Evolutionary conservation across 2,797 vertebrate species (phyloP), one percentile per base, ranked within the genome.

Genomic region (Apogon hyalosoma): DNA sequence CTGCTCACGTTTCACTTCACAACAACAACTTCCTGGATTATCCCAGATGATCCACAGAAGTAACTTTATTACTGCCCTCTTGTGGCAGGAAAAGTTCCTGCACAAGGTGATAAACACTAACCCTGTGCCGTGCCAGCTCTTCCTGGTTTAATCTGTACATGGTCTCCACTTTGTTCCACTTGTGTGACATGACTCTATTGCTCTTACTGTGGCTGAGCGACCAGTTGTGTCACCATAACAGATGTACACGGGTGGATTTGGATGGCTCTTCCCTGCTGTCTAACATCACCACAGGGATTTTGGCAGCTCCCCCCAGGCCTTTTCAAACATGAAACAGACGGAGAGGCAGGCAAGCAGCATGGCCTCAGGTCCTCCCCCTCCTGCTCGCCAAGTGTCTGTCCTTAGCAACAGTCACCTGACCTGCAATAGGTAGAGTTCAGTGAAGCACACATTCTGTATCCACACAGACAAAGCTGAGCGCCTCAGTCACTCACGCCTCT

Each of bases 331-430:
- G 10, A 75, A 73, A 70, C 73, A 83, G 79, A 75, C n/a, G 33
- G 69, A 63, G 62, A 65, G 38, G 39, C 73, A 64, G 72, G 48
- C 38, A 15, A 40, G 55, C 57, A 66, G 52, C 50, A 2, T 66
- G 61, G 67, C 61, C 46, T 55, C 68, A 49, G 43, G 11, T 65
- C 73, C 59, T 39, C 62, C 69, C 61, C 51, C 43, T 58, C 41
- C 60, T 75, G 63, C 62, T 57, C 54, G 62, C 66, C 62, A 76
- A 79, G 69, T 81, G 10, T 43, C 61, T 77, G 62, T 88, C 84
- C 80, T 83, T 80, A 70, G 83, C 64, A 87, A 85, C 89, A 63
- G 86, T 92, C 91, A 92, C 77, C 88, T 93, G 92, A 94, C 85
- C 77, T 67, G 63, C 68, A 64, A 73, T 38, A 50, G 74, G 71